Percentiles rank a stretch among this genome's conserved stretches.
phyloP scores from a whole-genome alignment of 2,113 vertebrate species.

The Steatornis caripensis region DNA sequence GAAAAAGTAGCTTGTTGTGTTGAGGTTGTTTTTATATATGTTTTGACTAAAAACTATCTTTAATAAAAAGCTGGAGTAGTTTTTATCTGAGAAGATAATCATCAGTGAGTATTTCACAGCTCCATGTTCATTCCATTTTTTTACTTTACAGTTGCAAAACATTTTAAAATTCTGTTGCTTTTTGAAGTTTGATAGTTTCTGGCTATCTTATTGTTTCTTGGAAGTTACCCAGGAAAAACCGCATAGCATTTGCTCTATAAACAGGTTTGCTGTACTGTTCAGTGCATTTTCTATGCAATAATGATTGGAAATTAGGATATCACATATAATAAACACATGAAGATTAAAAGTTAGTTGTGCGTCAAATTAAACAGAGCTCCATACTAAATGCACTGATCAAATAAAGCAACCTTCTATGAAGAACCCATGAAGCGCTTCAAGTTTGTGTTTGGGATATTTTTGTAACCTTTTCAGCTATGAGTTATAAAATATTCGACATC shows the following conservation, averaged over 20 bases:
- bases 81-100: conserved; percentile 86
- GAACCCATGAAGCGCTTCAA: conserved; percentile 58
- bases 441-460: conserved; percentile 66
- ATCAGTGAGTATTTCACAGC: conserved; percentile 95
- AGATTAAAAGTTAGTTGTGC: background rate
- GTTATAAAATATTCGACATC: conserved; percentile 73
- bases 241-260: conserved; percentile 72
- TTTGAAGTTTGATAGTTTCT: conserved; percentile 71
- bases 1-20: conserved; percentile 44
- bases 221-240: conserved; percentile 57
- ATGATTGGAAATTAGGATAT: background rate
- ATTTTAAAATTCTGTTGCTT: conserved; percentile 77
- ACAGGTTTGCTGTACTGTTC: conserved; percentile 71
- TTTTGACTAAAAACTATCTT: conserved; percentile 85
- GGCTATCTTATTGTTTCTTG: conserved; percentile 66
- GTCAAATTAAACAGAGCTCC: background rate
- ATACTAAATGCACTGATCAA: conserved; percentile 50
- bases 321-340: background rate
- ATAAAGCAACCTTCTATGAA: conserved; percentile 58
- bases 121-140: conserved; percentile 87
- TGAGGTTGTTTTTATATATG: conserved; percentile 64
- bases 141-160: conserved; percentile 75
- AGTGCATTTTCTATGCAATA: conserved; percentile 56
- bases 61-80: conserved; percentile 89
- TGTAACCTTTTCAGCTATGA: conserved; percentile 59